A percentile compares a stretch with the other conserved stretches of the same genome.
Evolutionary conservation across 2,113 vertebrate genomes (phyloP).

Genomic region (Daboia siamensis): DNA sequence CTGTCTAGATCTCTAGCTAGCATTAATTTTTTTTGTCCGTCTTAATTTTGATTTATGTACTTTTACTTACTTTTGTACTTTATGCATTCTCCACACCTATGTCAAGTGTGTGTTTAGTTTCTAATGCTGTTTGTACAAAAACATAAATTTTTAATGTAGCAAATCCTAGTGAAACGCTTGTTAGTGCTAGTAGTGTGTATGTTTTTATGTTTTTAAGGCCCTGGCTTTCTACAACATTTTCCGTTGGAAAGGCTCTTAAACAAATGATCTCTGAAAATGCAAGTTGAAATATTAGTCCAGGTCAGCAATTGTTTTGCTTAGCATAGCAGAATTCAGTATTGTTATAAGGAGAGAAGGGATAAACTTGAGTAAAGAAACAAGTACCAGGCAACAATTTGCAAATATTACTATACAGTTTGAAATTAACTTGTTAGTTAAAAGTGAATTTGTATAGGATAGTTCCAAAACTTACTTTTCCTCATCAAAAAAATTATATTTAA

Average conservation of each 20-base stretch:
- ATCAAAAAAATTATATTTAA: not conserved
- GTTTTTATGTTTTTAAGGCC: not conserved
- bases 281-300: not conserved
- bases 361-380: not conserved
- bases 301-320: not conserved
- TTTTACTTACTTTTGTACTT: not conserved
- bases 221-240: not conserved
- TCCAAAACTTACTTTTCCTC: not conserved
- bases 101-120: not conserved
- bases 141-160: not conserved
- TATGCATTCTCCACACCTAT: not conserved
- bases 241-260: not conserved
- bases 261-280: not conserved
- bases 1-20: not conserved
- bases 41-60: not conserved
- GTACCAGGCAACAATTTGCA: not conserved
- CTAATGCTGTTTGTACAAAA: not conserved
- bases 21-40: not conserved
- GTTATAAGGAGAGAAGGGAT: not conserved
- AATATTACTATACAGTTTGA: not conserved
- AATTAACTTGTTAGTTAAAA: not conserved
- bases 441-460: not conserved
- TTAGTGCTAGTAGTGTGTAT: not conserved
- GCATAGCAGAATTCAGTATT: not conserved
- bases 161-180: not conserved